phyloP scores from a whole-genome alignment of 2,113 vertebrate genomes.

The Globicephala melas region DNA sequence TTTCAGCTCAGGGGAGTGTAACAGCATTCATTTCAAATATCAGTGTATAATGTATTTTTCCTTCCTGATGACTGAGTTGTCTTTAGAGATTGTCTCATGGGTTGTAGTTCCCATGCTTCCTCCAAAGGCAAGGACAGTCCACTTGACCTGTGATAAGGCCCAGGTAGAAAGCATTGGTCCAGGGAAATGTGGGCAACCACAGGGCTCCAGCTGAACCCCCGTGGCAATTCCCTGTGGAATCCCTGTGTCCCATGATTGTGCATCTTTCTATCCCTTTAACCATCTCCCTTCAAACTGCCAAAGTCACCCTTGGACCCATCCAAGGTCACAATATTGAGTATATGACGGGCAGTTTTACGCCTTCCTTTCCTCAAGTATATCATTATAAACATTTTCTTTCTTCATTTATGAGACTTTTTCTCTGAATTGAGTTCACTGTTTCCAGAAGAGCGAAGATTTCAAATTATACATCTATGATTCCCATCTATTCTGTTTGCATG shows the following conservation, averaged over 20 bases:
- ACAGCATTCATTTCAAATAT: not conserved
- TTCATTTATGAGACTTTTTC: not conserved
- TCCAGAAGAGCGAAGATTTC: not conserved
- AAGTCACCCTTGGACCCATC: not conserved
- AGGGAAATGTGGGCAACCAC: not conserved
- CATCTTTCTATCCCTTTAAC: not conserved
- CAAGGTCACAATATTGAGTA: not conserved
- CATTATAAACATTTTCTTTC: not conserved
- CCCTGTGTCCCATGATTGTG: not conserved
- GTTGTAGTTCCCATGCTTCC: not conserved
- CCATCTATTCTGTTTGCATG: not conserved
- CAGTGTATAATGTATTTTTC: not conserved
- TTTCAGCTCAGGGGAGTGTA: not conserved
- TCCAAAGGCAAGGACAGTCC: not conserved
- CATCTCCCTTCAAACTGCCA: not conserved
- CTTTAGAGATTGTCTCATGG: not conserved
- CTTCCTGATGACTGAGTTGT: slow-evolving; percentile 26
- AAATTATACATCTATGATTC: not conserved
- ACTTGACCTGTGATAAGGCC: not conserved
- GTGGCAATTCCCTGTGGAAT: not conserved
- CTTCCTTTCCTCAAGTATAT: not conserved
- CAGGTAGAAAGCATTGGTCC: not conserved
- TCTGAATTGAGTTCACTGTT: not conserved
- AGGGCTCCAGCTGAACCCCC: not conserved
- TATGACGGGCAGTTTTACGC: not conserved